phyloP scores from a whole-genome alignment of 2,797 vertebrate species.

The Tapirus indicus region DNA sequence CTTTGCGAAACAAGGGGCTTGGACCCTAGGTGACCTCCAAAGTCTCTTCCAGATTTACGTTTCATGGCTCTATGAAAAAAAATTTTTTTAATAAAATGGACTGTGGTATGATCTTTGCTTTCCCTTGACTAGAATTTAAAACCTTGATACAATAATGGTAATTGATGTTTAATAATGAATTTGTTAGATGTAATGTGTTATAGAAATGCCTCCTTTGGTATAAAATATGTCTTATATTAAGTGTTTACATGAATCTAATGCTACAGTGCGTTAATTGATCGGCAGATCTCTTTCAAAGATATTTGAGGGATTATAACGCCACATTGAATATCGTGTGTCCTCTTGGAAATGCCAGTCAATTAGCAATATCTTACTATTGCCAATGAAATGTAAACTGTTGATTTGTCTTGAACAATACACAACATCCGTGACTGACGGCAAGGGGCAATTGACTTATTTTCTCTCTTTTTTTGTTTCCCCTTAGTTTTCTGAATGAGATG shows the following conservation, averaged over 20 bases:
- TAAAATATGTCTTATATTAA: not conserved
- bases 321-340: not conserved
- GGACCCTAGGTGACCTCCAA: not conserved
- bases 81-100: not conserved
- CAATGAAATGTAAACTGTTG: not conserved
- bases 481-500: constrained; percentile 48
- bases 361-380: not conserved
- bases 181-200: not conserved
- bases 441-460: not conserved
- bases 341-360: not conserved
- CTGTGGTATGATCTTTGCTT: not conserved
- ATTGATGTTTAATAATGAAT: not conserved
- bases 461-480: not conserved
- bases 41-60: not conserved
- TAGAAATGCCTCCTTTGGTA: not conserved
- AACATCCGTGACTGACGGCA: not conserved
- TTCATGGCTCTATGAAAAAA: not conserved
- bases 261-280: not conserved
- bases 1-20: not conserved
- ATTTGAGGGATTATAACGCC: not conserved
- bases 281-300: constrained; percentile 4
- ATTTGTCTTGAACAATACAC: not conserved
- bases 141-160: not conserved
- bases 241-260: not conserved
- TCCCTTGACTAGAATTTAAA: constrained; percentile 13